Evolutionary conservation across 2,888 invertebrate species (phyloP).

Genomic region (Acronicta alni): DNA sequence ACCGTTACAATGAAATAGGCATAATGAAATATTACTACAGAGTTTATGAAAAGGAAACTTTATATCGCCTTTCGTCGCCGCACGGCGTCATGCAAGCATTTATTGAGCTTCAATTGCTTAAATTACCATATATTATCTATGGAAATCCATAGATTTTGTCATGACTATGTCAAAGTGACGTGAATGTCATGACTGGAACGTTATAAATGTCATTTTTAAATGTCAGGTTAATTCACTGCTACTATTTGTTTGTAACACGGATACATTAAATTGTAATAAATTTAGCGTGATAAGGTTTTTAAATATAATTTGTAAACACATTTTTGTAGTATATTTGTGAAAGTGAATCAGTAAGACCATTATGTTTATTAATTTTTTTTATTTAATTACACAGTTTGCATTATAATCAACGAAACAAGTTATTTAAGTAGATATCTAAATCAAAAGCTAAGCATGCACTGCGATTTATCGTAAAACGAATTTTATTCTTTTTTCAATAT

Average conservation of each 20-base stretch:
- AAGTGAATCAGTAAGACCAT: not conserved
- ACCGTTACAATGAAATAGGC: constrained; percentile 77
- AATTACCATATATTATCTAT: constrained; percentile 25
- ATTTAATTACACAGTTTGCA: constrained; percentile 7
- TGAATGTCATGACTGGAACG: constrained; percentile 36
- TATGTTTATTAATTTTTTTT: constrained; percentile 12
- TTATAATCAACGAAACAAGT: constrained; percentile 18
- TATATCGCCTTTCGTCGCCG: constrained; percentile 61
- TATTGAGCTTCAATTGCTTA: constrained; percentile 58
- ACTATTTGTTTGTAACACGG: no score
- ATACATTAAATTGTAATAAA: no score
- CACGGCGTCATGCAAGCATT: constrained; percentile 56
- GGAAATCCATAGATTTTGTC: constrained; percentile 26
- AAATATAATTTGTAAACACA: no score
- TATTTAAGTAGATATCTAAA: constrained; percentile 14
- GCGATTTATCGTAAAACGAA: constrained; percentile 22
- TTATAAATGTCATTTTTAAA: constrained; percentile 29
- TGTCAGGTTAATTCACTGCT: not conserved
- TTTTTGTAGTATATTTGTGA: no score
- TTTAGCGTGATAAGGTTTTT: no score
- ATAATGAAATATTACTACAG: constrained; percentile 76
- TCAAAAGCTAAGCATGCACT: constrained; percentile 24
- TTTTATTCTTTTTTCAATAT: constrained; percentile 26
- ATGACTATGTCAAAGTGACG: constrained; percentile 44
- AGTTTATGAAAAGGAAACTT: constrained; percentile 72